A percentile compares a stretch with the other conserved stretches of the same genome.
Evolutionary conservation across 2,888 invertebrate species (phyloP).

Genomic region (Polietes domitor): DNA sequence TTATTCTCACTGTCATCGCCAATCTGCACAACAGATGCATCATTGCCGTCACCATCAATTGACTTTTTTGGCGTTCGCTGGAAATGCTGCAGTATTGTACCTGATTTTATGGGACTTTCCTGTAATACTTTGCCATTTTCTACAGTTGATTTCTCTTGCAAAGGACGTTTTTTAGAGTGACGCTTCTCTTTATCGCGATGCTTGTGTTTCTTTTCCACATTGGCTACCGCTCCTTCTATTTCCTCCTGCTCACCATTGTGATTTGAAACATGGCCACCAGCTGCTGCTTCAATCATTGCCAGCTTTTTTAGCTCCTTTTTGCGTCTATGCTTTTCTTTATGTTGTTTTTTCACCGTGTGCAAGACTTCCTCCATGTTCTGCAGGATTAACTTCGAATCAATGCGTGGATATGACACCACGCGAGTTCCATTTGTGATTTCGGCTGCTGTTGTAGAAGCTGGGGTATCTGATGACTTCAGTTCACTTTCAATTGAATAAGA

Average conservation of each 20-base stretch:
- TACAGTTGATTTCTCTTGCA: slow-evolving; percentile 72
- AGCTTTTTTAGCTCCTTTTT: slow-evolving; percentile 77
- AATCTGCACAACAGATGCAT: background rate
- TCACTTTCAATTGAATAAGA: slow-evolving; percentile 56
- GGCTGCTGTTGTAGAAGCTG: slow-evolving; percentile 14
- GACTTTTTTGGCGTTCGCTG: slow-evolving; percentile 70
- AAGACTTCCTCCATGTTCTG: slow-evolving; percentile 80
- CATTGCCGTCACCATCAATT: slow-evolving; percentile 7
- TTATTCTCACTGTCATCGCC: slow-evolving; percentile 15
- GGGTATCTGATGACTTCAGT: slow-evolving; percentile 27
- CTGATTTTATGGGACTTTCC: slow-evolving; percentile 51
- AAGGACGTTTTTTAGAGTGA: slow-evolving; percentile 67
- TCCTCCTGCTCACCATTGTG: slow-evolving; percentile 48
- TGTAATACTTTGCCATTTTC: slow-evolving; percentile 69
- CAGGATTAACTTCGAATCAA: slow-evolving; percentile 77
- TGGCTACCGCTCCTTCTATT: slow-evolving; percentile 45
- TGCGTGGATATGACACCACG: slow-evolving; percentile 74
- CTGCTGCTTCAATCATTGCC: slow-evolving; percentile 72
- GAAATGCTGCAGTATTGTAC: slow-evolving; percentile 72
- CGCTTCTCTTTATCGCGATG: slow-evolving; percentile 57
- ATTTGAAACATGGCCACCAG: slow-evolving; percentile 37
- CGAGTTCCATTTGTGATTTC: slow-evolving; percentile 35
- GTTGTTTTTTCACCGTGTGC: slow-evolving; percentile 79
- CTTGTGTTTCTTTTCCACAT: slow-evolving; percentile 48
- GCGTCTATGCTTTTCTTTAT: slow-evolving; percentile 78